Conservation (phyloP, 2,113 vertebrate genomes). For the Melanotaenia duboulayi region DNA sequence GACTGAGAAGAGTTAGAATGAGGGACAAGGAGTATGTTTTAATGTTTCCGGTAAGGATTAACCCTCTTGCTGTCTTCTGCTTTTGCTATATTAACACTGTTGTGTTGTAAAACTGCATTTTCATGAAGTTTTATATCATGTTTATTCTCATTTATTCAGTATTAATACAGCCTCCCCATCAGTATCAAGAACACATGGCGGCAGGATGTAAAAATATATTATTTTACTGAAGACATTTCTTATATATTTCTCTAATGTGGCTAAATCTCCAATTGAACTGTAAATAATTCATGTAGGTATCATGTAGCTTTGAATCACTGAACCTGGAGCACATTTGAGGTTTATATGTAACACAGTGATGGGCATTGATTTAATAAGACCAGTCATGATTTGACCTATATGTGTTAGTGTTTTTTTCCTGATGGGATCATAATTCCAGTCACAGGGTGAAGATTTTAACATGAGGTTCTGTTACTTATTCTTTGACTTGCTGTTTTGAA, state of each 20-base stretch:
- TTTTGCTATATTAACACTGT: slow-evolving; percentile 22
- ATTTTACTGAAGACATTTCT: neutral
- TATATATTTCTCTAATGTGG: slow-evolving; percentile 5
- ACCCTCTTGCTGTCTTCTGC: slow-evolving; percentile 20
- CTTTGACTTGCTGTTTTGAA: slow-evolving; percentile 28
- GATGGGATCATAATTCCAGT: neutral
- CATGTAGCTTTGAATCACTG: neutral
- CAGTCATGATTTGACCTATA: neutral
- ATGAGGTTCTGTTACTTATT: neutral
- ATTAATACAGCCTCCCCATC: slow-evolving; percentile 28
- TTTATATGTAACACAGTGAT: neutral
- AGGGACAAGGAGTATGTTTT: slow-evolving; percentile 15
- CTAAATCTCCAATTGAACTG: neutral
- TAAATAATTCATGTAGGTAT: neutral
- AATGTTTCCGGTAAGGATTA: slow-evolving; percentile 19
- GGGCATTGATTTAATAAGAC: neutral
- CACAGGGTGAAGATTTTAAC: neutral
- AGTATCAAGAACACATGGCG: neutral
- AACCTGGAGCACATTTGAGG: neutral
- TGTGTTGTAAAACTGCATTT: neutral
- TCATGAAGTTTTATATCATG: slow-evolving; percentile 22
- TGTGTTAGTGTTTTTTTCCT: neutral
- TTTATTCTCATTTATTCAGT: slow-evolving; percentile 31
- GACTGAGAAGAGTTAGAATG: slow-evolving; percentile 5
- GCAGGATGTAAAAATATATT: neutral